Conservation (phyloP, 2,888 invertebrate species). For the Oligia fasciuncula region DNA sequence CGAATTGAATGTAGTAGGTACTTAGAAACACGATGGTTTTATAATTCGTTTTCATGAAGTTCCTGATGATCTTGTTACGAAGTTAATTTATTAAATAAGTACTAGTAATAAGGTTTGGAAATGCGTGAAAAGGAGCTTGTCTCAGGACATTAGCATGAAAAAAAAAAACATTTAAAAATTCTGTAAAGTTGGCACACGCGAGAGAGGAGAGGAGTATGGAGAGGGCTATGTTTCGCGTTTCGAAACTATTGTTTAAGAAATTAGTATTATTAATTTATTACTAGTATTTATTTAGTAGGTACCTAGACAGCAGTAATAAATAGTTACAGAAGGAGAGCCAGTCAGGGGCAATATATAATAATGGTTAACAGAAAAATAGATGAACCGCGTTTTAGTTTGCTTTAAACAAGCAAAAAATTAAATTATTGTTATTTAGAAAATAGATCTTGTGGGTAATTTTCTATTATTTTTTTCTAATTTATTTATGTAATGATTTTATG, state of each 20-base stretch:
- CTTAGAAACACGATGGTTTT: not conserved
- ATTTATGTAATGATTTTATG: no score
- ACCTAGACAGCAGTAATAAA: not conserved
- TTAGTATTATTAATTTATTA: no score
- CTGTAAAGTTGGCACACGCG: no score
- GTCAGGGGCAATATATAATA: not conserved
- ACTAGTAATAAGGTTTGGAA: no score
- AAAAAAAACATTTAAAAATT: no score
- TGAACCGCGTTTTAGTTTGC: not conserved
- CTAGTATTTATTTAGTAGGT: no score
- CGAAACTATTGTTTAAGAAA: no score
- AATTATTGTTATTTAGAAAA: not conserved
- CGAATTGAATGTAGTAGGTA: not conserved
- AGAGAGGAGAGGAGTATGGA: no score
- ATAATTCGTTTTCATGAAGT: conserved; percentile 10
- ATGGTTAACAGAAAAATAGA: not conserved
- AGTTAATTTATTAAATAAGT: not conserved
- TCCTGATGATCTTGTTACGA: not conserved
- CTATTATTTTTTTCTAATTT: not conserved
- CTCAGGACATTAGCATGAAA: no score
- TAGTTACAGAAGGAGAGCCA: not conserved
- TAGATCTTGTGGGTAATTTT: not conserved
- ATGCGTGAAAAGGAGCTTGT: no score
- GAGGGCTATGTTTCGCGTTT: no score
- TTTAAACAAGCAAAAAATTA: not conserved